Percentiles rank a stretch among this genome's conserved stretches.
phyloP scores from a whole-genome alignment of 2,797 vertebrate genomes.

The Eupleurogrammus muticus region DNA sequence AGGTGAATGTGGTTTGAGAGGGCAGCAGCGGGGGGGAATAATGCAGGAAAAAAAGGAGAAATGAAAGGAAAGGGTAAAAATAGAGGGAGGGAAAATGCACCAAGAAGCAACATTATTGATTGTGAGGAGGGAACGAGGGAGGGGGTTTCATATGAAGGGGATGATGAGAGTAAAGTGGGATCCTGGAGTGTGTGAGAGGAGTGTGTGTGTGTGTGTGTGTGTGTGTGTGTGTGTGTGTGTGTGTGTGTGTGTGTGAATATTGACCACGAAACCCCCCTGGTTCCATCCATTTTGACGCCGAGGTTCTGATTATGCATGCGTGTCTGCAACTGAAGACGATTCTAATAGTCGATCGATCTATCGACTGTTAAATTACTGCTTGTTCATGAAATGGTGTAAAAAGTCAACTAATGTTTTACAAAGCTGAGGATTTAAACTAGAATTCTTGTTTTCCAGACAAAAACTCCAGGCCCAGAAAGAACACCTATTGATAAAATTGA shows the following conservation, averaged over 20 bases:
- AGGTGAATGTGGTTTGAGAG: slow-evolving; percentile 44
- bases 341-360: too few relatives aligned
- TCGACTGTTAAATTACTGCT: too few relatives aligned
- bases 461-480: too few relatives aligned
- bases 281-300: slow-evolving; percentile 60
- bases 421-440: too few relatives aligned
- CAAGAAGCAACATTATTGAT: slow-evolving; percentile 58
- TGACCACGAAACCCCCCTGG: slow-evolving; percentile 72
- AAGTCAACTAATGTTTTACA: too few relatives aligned
- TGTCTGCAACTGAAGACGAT: too few relatives aligned
- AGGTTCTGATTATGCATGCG: slow-evolving; percentile 8
- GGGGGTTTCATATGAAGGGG: slow-evolving; percentile 59
- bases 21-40: slow-evolving; percentile 39
- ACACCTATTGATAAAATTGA: too few relatives aligned
- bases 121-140: slow-evolving; percentile 31
- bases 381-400: too few relatives aligned
- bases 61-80: slow-evolving; percentile 31
- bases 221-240: slow-evolving; percentile 64
- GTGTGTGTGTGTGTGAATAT: slow-evolving; percentile 65
- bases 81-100: slow-evolving; percentile 40
- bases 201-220: slow-evolving; percentile 59
- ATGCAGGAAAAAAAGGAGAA: slow-evolving; percentile 26
- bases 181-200: slow-evolving; percentile 58
- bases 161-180: slow-evolving; percentile 67
- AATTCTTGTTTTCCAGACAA: too few relatives aligned